Base-by-base conservation (phyloP, 2,113 vertebrate species). In the Ceyx margarethae region DNA sequence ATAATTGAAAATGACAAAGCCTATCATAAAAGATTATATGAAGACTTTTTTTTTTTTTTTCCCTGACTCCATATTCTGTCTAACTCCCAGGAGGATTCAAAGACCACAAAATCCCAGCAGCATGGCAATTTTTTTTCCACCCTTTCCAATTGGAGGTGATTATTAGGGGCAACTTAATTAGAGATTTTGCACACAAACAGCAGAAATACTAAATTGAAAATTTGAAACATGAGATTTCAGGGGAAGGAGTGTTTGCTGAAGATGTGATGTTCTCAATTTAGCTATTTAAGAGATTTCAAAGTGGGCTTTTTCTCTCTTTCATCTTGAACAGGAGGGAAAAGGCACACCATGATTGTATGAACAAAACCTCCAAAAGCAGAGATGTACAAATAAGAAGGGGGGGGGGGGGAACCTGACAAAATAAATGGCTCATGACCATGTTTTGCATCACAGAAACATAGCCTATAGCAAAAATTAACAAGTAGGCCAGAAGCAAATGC, bases 261-360 rank as follows among this genome's bases (percentile, higher is more conserved):
- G 85, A 85, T 60, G 7, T 67, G 15, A 11, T 81, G 58, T n/a
- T 12, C 16, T 92, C n/a, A 48, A 6, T 66, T 87, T 46, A 90
- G 17, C 22, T 26, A 60, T 28, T 1, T 2, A 72, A 64, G 75
- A 72, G 6, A 42, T 79, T 84, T 65, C 45, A 65, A 81, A 91
- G 71, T 19, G 5, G n/a, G 56, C 40, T 48, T 57, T 69, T 62
- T n/a, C 6, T 28, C 6, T 43, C 20, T 85, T 75, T 92, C 23
- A 23, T 61, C 40, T 68, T 40, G 45, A 88, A 74, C 6, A 77
- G 16, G 18, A 81, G 5, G 23, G 16, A 66, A 76, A 84, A 85
- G 22, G 29, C 54, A 35, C 1, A 0, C 19, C 3, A 0, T 31
- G 20, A 42, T 1, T 74, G 4, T 31, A 7, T 31, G 7, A 40